Percentiles rank a stretch among this genome's conserved stretches.
Evolutionary conservation across 2,888 invertebrate species (phyloP).

Genomic region (Thereva nobilitata): DNA sequence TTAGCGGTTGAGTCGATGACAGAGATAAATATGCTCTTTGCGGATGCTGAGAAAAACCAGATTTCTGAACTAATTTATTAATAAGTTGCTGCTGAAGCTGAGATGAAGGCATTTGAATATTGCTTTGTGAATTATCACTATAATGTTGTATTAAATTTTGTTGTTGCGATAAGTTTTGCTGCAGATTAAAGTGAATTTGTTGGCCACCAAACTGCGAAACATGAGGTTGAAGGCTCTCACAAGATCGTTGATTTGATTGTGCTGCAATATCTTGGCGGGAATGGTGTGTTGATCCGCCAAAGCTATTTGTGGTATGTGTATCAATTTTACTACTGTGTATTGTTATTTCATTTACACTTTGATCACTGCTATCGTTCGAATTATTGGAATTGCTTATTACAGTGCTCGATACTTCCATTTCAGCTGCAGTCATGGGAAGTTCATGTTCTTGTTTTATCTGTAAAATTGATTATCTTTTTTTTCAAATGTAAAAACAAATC

Average conservation of each 20-base stretch:
- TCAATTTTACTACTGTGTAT: slow-evolving; percentile 23
- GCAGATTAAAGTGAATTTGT: slow-evolving; percentile 38
- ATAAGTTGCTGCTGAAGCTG: slow-evolving; percentile 29
- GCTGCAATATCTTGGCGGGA: slow-evolving; percentile 41
- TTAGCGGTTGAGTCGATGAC: slow-evolving; percentile 60
- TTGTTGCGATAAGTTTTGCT: slow-evolving; percentile 5
- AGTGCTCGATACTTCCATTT: slow-evolving; percentile 65
- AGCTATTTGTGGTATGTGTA: slow-evolving; percentile 52
- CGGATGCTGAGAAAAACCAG: slow-evolving; percentile 40
- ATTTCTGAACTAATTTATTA: slow-evolving; percentile 36
- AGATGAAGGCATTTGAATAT: slow-evolving; percentile 37
- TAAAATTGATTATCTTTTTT: background rate
- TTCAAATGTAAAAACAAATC: background rate
- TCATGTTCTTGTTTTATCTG: slow-evolving; percentile 60
- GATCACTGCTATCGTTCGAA: slow-evolving; percentile 36
- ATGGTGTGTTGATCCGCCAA: slow-evolving; percentile 50
- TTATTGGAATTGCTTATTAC: slow-evolving; percentile 48
- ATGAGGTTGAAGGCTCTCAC: slow-evolving; percentile 25
- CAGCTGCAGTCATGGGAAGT: slow-evolving; percentile 65
- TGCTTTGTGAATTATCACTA: slow-evolving; percentile 28
- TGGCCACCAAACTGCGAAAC: slow-evolving; percentile 35
- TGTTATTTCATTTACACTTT: slow-evolving; percentile 31
- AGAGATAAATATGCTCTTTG: slow-evolving; percentile 58
- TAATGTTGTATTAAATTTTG: slow-evolving; percentile 9
- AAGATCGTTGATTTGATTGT: slow-evolving; percentile 43